Evolutionary conservation across 2,113 vertebrate genomes (phyloP).

Genomic region (Ibidorhyncha struthersii): DNA sequence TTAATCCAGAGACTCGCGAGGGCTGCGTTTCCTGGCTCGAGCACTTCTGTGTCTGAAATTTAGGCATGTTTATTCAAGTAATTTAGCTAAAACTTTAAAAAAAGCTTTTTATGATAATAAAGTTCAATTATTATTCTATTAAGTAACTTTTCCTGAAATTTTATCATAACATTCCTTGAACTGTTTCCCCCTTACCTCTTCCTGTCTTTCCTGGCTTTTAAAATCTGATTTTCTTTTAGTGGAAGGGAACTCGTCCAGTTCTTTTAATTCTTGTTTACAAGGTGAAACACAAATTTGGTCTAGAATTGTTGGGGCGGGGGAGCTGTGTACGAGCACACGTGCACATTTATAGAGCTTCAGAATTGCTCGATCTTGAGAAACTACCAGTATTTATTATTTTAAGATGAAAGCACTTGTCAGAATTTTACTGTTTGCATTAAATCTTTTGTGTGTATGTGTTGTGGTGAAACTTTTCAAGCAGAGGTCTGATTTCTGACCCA

Average conservation of each 20-base stretch:
- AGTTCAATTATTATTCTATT: background rate
- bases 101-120: background rate
- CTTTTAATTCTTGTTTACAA: background rate
- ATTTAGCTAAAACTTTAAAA: background rate
- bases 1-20: background rate
- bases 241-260: background rate
- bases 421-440: background rate
- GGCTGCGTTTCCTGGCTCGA: background rate
- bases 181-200: background rate
- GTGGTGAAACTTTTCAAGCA: background rate
- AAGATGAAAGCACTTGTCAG: background rate
- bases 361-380: background rate
- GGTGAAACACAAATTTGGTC: background rate
- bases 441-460: background rate
- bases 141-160: background rate
- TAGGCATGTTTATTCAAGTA: background rate
- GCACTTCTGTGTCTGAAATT: background rate
- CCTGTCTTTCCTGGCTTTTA: background rate
- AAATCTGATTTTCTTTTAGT: background rate
- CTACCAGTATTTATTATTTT: background rate
- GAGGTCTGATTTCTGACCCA: fast-evolving
- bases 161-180: background rate
- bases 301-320: background rate
- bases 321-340: background rate
- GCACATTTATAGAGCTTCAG: fast-evolving